Evolutionary conservation across 2,797 vertebrate genomes (phyloP).

Genomic region (Toxotes lorentzi): DNA sequence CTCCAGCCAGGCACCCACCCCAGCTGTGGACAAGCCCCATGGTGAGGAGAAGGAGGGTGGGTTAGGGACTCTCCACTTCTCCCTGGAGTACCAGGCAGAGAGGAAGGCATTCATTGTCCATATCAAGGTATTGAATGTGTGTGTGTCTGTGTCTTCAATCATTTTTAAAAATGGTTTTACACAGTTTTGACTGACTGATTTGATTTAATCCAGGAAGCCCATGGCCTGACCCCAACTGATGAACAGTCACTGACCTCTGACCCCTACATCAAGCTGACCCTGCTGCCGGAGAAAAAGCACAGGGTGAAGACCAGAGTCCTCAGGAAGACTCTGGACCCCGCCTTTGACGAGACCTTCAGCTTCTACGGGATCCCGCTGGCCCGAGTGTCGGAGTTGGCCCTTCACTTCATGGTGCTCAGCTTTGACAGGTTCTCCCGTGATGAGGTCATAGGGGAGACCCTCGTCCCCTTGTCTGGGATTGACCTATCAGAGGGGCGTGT

Average conservation of each 20-base stretch:
- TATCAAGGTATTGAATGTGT: conserved; percentile 86
- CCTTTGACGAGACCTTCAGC: conserved; percentile 97
- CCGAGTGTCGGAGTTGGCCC: conserved; percentile 91
- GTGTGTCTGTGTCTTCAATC: neutral
- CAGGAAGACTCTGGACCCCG: conserved; percentile 96
- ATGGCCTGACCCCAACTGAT: conserved; percentile 94
- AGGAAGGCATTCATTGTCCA: conserved; percentile 97
- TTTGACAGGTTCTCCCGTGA: conserved; percentile 98
- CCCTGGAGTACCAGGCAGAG: conserved; percentile 96
- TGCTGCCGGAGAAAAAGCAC: conserved; percentile 98
- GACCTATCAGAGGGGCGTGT: conserved; percentile 92
- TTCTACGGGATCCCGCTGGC: conserved; percentile 96
- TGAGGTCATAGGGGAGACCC: conserved; percentile 96
- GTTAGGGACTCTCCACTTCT: conserved; percentile 94
- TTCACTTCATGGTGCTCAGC: conserved; percentile 96
- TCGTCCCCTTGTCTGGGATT: conserved; percentile 92
- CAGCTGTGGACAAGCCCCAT: conserved; percentile 84
- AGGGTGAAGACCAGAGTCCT: conserved; percentile 98
- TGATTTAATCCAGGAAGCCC: conserved; percentile 86
- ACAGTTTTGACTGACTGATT: conserved; percentile 10
- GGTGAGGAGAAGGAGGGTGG: conserved; percentile 85
- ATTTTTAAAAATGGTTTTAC: neutral
- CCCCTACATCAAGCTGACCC: conserved; percentile 98
- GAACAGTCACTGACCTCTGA: conserved; percentile 98
- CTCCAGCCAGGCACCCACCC: conserved; percentile 90